Conservation (phyloP, 2,888 invertebrate species). For the Hirudinaria manillensis region DNA sequence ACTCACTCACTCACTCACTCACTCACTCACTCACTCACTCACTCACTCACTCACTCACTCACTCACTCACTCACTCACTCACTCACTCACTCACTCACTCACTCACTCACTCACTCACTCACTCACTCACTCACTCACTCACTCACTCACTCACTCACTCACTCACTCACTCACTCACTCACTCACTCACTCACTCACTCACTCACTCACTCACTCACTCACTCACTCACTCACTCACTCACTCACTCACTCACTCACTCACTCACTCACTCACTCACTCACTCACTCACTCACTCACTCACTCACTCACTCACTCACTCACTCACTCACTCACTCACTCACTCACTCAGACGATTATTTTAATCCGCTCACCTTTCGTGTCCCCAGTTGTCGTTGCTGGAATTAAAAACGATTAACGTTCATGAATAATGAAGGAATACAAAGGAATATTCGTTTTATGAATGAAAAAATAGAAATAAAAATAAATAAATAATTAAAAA, state of each 20-base stretch:
- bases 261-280: slow-evolving; percentile 24
- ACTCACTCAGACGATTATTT: too few relatives aligned
- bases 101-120: slow-evolving; percentile 31
- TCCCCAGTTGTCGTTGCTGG: slow-evolving; percentile 22
- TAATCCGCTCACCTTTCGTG: slow-evolving; percentile 20
- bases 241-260: slow-evolving; percentile 33
- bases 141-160: slow-evolving; percentile 26
- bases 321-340: too few relatives aligned
- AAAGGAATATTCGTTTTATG: not conserved
- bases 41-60: slow-evolving; percentile 28
- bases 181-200: slow-evolving; percentile 25
- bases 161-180: slow-evolving; percentile 14
- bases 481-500: too few relatives aligned
- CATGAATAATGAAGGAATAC: too few relatives aligned
- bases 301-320: slow-evolving; percentile 12
- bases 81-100: slow-evolving; percentile 34
- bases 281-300: slow-evolving; percentile 26
- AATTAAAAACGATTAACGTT: too few relatives aligned
- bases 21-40: slow-evolving; percentile 21
- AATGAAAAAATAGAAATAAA: not conserved
- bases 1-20: slow-evolving; percentile 34
- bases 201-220: slow-evolving; percentile 34
- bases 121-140: slow-evolving; percentile 24
- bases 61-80: slow-evolving; percentile 34
- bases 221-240: slow-evolving; percentile 33